Conservation (phyloP, 2,888 invertebrate genomes). For the Drosophila macrospina region DNA sequence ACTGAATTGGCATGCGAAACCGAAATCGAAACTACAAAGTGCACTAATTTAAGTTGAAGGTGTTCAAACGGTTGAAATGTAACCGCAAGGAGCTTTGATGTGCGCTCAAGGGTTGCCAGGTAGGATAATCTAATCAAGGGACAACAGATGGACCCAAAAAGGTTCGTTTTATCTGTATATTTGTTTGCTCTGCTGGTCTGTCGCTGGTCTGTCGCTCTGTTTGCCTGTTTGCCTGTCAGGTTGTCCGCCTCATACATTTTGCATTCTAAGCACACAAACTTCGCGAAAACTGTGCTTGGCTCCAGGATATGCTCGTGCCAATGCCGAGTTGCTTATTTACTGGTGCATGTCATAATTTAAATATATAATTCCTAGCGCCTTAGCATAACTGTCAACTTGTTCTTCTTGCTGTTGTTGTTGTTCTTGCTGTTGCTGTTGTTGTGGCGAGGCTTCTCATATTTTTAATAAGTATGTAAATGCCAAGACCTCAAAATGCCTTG, state of each 20-base stretch:
- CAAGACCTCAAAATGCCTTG: constrained; percentile 30
- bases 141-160: constrained; percentile 47
- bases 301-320: constrained; percentile 11
- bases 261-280: constrained; percentile 55
- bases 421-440: not conserved
- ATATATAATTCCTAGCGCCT: constrained; percentile 61
- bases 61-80: constrained; percentile 59
- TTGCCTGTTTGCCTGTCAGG: constrained; percentile 35
- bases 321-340: constrained; percentile 50
- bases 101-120: constrained; percentile 72
- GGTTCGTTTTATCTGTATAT: constrained; percentile 59
- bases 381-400: constrained; percentile 52
- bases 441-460: constrained; percentile 46
- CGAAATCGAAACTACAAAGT: constrained; percentile 76
- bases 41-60: constrained; percentile 78
- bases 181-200: constrained; percentile 37
- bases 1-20: constrained; percentile 14
- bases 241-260: constrained; percentile 37
- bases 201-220: constrained; percentile 33
- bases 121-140: constrained; percentile 73
- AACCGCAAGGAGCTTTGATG: constrained; percentile 68
- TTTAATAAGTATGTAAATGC: constrained; percentile 78
- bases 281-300: constrained; percentile 27
- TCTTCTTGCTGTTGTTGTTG: not conserved
- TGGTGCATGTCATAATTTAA: constrained; percentile 66